phyloP scores from a whole-genome alignment of 2,797 vertebrate genomes.

The Capromys pilorides region DNA sequence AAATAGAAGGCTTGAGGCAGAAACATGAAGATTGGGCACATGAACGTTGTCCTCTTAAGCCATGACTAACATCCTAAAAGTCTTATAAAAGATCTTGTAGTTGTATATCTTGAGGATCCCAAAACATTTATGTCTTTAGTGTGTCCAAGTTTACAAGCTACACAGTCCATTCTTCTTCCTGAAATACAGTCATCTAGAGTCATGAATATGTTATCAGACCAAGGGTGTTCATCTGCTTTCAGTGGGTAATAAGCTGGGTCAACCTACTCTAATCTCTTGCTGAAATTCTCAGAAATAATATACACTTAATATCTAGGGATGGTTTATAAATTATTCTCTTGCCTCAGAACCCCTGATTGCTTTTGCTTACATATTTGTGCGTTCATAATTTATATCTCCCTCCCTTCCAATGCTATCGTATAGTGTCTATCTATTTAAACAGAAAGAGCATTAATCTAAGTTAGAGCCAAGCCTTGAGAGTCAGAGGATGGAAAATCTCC shows the following conservation, averaged over 20 bases:
- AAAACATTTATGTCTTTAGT: not conserved
- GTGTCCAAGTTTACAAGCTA: not conserved
- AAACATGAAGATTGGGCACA: not conserved
- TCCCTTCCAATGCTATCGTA: not conserved
- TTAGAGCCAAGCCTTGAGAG: constrained; percentile 53
- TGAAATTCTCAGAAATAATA: constrained; percentile 49
- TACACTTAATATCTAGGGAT: constrained; percentile 7
- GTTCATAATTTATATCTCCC: constrained; percentile 19
- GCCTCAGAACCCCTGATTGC: not conserved
- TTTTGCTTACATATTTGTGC: constrained; percentile 45
- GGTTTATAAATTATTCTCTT: constrained; percentile 49
- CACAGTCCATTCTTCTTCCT: not conserved
- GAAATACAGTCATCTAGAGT: not conserved
- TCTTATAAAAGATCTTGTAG: not conserved
- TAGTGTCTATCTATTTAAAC: constrained; percentile 58
- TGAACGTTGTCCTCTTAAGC: not conserved
- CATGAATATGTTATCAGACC: not conserved
- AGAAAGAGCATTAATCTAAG: constrained; percentile 58
- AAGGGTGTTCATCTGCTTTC: not conserved
- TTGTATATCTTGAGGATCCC: not conserved
- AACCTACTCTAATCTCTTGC: not conserved
- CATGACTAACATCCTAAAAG: not conserved
- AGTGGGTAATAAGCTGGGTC: constrained; percentile 29
- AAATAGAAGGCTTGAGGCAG: not conserved
- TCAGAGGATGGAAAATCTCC: constrained; percentile 60